Percentiles rank a stretch among this genome's conserved stretches.
Evolutionary conservation across 2,888 invertebrate genomes (phyloP).

Genomic region (Xanthorhoe designata): DNA sequence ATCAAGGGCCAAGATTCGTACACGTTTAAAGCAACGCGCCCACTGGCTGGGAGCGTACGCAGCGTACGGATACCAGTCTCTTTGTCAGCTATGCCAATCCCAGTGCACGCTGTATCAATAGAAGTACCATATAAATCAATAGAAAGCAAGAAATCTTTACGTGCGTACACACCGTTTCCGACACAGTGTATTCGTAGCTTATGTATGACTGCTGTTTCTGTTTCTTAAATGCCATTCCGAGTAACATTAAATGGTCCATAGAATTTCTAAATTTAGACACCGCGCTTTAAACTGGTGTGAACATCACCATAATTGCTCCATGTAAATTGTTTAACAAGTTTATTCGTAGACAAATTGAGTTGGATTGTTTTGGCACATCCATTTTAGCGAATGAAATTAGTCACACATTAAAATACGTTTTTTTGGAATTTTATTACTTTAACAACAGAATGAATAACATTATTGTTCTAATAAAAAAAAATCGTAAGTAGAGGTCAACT

Average conservation of each 20-base stretch:
- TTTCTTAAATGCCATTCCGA: constrained; percentile 6
- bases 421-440: too few relatives aligned
- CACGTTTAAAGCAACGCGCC: neutral
- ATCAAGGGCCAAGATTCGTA: neutral
- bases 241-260: constrained; percentile 5
- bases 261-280: constrained; percentile 12
- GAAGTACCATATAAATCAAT: too few relatives aligned
- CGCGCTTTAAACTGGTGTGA: constrained; percentile 12
- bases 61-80: too few relatives aligned
- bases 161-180: too few relatives aligned
- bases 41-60: too few relatives aligned
- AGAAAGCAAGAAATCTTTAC: too few relatives aligned
- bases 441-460: too few relatives aligned
- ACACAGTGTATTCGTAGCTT: too few relatives aligned
- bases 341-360: constrained; percentile 36
- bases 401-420: neutral
- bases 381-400: constrained; percentile 7
- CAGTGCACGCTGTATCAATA: too few relatives aligned
- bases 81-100: too few relatives aligned
- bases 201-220: constrained; percentile 1
- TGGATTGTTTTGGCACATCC: constrained; percentile 27
- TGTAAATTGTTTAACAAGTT: constrained; percentile 36
- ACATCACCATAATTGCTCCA: constrained; percentile 18
- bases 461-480: too few relatives aligned
- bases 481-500: too few relatives aligned